Percentiles rank a stretch among this genome's conserved stretches.
phyloP scores from a whole-genome alignment of 2,888 invertebrate species.

The Salticus scenicus region DNA sequence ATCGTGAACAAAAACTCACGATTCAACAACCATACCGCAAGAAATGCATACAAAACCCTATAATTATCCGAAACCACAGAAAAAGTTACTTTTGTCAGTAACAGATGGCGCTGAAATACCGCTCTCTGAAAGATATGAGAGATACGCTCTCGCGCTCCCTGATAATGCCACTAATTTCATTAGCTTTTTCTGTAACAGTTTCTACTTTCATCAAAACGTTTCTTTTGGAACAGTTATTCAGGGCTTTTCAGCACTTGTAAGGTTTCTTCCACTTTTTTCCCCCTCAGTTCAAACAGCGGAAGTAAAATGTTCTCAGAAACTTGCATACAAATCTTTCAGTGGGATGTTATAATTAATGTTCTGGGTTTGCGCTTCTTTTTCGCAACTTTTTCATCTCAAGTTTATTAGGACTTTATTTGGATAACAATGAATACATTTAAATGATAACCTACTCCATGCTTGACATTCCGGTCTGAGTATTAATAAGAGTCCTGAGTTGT shows the following conservation, averaged over 20 bases:
- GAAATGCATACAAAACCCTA: background rate
- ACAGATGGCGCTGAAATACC: conserved; percentile 51
- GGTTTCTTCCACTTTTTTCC: conserved; percentile 19
- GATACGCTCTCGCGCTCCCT: background rate
- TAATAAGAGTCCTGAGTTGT: no score
- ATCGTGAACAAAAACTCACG: background rate
- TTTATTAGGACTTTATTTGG: background rate
- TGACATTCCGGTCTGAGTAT: no score
- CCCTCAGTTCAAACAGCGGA: conserved; percentile 20
- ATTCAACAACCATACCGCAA: background rate
- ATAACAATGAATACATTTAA: background rate
- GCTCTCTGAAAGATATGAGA: background rate
- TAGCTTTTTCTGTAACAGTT: conserved; percentile 35
- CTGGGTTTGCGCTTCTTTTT: conserved; percentile 8
- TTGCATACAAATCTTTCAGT: conserved; percentile 11
- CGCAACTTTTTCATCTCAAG: background rate
- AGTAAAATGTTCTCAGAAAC: conserved; percentile 34
- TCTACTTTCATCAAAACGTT: conserved; percentile 32
- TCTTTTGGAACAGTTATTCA: conserved; percentile 28
- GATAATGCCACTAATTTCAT: conserved; percentile 45
- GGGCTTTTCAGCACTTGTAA: conserved; percentile 11
- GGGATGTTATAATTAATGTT: conserved; percentile 22
- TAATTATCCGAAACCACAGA: background rate
- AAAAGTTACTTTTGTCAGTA: background rate
- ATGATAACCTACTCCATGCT: background rate